Percentiles rank a stretch among this genome's conserved stretches.
These are phyloP conservation scores for Rhabdornis inornatus DNA, from an alignment of 2,113 vertebrate genomes.

Conservation along the genomic window DNA sequence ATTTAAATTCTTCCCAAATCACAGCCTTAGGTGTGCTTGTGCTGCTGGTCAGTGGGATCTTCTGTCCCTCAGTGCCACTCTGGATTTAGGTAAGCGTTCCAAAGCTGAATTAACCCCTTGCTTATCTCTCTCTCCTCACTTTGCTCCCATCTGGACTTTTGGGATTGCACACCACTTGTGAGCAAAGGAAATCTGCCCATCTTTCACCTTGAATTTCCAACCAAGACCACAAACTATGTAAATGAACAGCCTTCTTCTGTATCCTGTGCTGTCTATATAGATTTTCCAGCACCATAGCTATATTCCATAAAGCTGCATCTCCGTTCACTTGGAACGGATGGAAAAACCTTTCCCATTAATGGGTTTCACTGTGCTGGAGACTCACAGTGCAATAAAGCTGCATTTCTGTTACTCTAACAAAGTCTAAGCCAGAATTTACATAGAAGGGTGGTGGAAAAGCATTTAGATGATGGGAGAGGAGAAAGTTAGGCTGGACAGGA, in stretches of 20 bases:
- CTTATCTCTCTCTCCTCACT: background rate
- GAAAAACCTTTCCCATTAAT: constrained; percentile 32
- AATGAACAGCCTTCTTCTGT: background rate
- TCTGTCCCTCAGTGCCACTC: background rate
- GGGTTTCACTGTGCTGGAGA: background rate
- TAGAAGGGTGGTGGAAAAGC: background rate
- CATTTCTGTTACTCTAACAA: background rate
- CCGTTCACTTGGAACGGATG: constrained; percentile 9
- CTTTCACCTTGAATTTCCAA: background rate
- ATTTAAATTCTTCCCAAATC: background rate
- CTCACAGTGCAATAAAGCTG: background rate
- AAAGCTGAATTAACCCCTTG: background rate
- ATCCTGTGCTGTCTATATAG: background rate
- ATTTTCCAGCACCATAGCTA: background rate
- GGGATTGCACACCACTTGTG: background rate
- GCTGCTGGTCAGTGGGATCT: background rate
- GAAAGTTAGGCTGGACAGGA: background rate
- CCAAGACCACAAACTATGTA: background rate
- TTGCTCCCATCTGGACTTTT: background rate
- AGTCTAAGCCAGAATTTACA: background rate
- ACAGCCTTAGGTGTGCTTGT: background rate
- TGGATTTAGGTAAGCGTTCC: background rate
- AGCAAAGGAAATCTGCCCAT: background rate
- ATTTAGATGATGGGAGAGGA: background rate
- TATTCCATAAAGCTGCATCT: background rate